A percentile compares a stretch with the other conserved stretches of the same genome.
Evolutionary conservation across 35 echinoderm and acorn worm species (phyloP).

Genomic region (Ptychodera flava): DNA sequence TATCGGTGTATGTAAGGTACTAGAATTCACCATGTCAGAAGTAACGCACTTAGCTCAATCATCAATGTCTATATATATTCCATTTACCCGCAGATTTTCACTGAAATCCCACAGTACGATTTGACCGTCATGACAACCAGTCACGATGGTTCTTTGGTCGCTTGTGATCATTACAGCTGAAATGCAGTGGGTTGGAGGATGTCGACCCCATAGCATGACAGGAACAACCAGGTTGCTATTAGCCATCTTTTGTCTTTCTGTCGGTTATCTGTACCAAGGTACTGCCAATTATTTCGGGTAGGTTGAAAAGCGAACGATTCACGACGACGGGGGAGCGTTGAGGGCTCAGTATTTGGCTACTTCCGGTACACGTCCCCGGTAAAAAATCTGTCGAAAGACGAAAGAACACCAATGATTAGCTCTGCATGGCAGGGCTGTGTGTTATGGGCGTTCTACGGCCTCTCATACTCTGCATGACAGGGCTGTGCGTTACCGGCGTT

Average conservation of each 20-base stretch:
- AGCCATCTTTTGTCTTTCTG: background rate
- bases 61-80: no score
- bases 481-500: no score
- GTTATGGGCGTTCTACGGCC: no score
- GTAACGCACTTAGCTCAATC: no score
- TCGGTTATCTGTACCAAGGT: background rate
- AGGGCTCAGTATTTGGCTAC: background rate
- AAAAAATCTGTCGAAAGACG: background rate
- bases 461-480: no score
- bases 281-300: no score
- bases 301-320: no score
- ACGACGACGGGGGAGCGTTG: no score
- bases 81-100: slow-evolving; percentile 77
- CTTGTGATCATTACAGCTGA: slow-evolving; percentile 80
- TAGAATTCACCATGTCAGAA: no score
- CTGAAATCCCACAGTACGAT: slow-evolving; percentile 90
- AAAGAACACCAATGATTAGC: background rate
- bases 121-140: slow-evolving; percentile 97
- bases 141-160: slow-evolving; percentile 90
- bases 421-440: background rate
- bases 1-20: no score
- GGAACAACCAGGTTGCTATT: slow-evolving; percentile 59
- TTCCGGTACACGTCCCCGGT: background rate
- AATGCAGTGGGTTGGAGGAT: slow-evolving; percentile 90
- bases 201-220: slow-evolving; percentile 86